Percentiles rank a stretch among this genome's conserved stretches.
These are phyloP conservation scores for Nebria salina DNA, from an alignment of 2,888 invertebrate species.

Conservation along the genomic window DNA sequence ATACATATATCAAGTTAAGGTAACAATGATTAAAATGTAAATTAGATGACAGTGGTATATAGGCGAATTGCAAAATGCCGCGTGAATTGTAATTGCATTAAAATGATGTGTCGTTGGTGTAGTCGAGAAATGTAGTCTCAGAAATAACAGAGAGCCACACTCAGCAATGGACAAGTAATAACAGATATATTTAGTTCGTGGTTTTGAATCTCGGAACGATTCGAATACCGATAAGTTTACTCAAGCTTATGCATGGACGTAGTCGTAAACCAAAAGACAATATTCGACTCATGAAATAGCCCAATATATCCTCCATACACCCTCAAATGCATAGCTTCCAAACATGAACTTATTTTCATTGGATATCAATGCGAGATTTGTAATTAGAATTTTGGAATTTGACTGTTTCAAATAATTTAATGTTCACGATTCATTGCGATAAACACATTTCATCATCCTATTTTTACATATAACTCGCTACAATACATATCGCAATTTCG, in stretches of 20 bases:
- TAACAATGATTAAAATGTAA: slow-evolving; percentile 9
- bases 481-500: no score
- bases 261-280: neutral
- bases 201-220: neutral
- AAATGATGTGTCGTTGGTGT: slow-evolving; percentile 9
- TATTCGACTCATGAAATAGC: neutral
- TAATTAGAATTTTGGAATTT: no score
- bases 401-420: no score
- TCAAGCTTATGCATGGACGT: neutral
- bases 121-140: neutral
- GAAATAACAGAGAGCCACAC: neutral
- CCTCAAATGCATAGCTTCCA: no score
- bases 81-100: neutral
- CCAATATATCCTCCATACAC: no score
- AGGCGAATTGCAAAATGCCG: neutral
- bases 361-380: no score
- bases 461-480: no score
- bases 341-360: no score
- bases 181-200: slow-evolving; percentile 4
- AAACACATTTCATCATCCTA: no score
- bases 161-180: neutral
- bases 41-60: neutral
- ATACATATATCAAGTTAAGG: neutral
- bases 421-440: no score
- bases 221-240: neutral